Evolutionary conservation across 2,888 invertebrate species (phyloP).

Genomic region (Acholoe squamosa): DNA sequence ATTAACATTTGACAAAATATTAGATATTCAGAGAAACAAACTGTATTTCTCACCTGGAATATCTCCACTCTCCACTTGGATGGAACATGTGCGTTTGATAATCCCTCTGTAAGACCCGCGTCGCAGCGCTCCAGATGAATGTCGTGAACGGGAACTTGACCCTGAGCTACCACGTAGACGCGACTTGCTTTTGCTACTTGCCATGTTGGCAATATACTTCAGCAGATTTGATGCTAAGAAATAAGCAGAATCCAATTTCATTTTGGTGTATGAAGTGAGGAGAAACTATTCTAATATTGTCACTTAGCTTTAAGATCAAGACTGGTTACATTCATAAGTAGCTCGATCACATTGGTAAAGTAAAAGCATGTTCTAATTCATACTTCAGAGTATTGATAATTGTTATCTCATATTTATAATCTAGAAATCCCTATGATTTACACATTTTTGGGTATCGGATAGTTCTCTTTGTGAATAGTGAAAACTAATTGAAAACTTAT

Average conservation of each 20-base stretch:
- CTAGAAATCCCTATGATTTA: no score
- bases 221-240: slow-evolving; percentile 62
- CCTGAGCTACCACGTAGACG: slow-evolving; percentile 50
- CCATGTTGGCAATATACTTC: slow-evolving; percentile 66
- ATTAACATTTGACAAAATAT: not conserved
- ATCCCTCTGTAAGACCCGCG: slow-evolving; percentile 90
- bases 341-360: no score
- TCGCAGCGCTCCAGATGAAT: not conserved
- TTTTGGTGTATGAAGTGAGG: no score
- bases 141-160: not conserved
- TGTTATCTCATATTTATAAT: no score
- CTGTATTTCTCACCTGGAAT: slow-evolving; percentile 78
- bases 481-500: no score
- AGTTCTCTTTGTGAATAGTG: no score
- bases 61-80: slow-evolving; percentile 88
- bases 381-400: no score
- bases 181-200: slow-evolving; percentile 36
- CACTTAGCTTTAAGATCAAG: no score
- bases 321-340: no score
- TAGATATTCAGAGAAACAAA: not conserved
- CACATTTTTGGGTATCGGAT: no score
- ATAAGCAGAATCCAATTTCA: not conserved
- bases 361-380: no score
- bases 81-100: slow-evolving; percentile 95
- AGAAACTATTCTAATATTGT: no score